phyloP scores from a whole-genome alignment of 2,797 vertebrate species.

The Sardinella longiceps region DNA sequence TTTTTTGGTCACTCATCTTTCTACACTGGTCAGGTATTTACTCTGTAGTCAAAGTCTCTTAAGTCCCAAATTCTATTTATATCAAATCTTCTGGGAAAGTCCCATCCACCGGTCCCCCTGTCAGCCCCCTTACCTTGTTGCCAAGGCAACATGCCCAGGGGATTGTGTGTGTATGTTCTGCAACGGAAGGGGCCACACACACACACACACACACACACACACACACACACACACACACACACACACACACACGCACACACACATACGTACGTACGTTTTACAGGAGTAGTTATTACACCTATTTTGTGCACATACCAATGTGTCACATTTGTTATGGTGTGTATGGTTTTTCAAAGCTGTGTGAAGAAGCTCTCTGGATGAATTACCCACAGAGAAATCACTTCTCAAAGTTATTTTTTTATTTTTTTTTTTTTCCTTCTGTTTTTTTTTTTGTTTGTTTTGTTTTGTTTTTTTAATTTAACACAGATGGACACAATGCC shows the following conservation, averaged over 20 bases:
- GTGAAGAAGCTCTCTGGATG: not conserved
- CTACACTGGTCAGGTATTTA: slow-evolving; percentile 1
- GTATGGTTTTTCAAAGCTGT: not conserved
- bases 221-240: too few species aligned
- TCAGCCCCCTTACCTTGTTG: not conserved
- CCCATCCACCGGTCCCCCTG: not conserved
- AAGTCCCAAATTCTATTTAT: not conserved
- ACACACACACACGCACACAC: too few species aligned
- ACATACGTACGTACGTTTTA: too few species aligned
- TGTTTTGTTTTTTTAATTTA: slow-evolving; percentile 18
- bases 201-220: too few species aligned
- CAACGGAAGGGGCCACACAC: not conserved
- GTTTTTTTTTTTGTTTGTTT: not conserved
- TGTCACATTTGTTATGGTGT: not conserved
- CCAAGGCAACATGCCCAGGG: not conserved
- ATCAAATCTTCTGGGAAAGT: not conserved
- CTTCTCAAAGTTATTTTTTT: not conserved
- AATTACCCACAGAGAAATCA: not conserved
- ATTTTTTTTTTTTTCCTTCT: not conserved
- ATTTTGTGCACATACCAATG: not conserved
- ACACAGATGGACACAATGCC: slow-evolving; percentile 23
- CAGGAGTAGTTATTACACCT: not conserved
- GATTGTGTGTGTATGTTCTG: not conserved
- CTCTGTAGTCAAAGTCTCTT: not conserved
- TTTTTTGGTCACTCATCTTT: slow-evolving; percentile 10